Conservation (phyloP, 2,113 vertebrate genomes). For the Zootoca vivipara region DNA sequence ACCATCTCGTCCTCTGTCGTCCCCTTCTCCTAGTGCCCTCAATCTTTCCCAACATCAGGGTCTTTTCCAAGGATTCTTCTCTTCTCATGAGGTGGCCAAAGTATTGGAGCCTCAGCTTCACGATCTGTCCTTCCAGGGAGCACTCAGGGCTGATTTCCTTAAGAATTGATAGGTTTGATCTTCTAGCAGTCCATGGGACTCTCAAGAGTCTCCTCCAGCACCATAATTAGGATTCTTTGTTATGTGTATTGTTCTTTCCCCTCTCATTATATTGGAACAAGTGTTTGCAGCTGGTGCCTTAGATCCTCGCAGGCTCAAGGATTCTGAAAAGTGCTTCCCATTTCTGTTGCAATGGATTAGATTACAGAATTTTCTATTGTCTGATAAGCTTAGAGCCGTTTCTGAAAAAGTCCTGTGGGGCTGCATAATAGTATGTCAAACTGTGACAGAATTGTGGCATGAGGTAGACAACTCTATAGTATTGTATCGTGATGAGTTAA, state of each 20-base stretch:
- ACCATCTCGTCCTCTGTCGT: too few relatives aligned
- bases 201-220: too few relatives aligned
- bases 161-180: too few relatives aligned
- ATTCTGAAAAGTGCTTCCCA: not conserved
- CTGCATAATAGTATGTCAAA: not conserved
- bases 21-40: too few relatives aligned
- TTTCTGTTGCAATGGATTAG: not conserved
- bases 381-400: not conserved
- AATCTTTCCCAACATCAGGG: too few relatives aligned
- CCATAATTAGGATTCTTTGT: not conserved
- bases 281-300: not conserved
- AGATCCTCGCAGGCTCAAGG: not conserved
- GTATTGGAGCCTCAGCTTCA: too few relatives aligned
- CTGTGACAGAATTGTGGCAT: not conserved
- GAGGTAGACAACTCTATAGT: not conserved
- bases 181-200: too few relatives aligned
- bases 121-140: too few relatives aligned
- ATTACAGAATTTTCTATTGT: not conserved
- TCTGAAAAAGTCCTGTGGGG: not conserved
- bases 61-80: too few relatives aligned
- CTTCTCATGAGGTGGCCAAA: too few relatives aligned
- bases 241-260: not conserved
- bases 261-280: not conserved
- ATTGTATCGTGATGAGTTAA: not conserved
- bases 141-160: too few relatives aligned